Conservation (phyloP, 2,797 vertebrate genomes). For the Staurois parvus region DNA sequence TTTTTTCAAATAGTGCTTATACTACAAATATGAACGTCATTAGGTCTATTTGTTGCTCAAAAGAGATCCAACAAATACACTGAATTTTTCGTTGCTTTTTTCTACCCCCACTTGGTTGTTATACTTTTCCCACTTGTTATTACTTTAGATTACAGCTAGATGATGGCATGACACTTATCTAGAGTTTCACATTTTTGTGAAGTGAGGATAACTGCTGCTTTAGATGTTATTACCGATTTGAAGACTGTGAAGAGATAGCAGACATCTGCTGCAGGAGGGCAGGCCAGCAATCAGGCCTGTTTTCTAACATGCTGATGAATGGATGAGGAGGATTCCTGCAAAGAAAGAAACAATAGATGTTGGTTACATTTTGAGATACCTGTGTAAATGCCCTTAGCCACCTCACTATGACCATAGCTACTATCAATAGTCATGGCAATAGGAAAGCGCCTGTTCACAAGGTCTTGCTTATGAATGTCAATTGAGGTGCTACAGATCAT, state of each 20-base stretch:
- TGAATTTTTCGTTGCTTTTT: neutral
- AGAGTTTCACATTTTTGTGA: constrained; percentile 9
- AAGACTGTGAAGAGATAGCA: constrained; percentile 80
- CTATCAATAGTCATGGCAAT: neutral
- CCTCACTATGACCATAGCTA: neutral
- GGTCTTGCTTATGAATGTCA: neutral
- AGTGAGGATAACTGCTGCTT: neutral
- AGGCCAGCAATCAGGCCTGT: constrained; percentile 90
- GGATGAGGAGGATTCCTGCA: constrained; percentile 89
- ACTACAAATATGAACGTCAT: no score
- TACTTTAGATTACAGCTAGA: no score
- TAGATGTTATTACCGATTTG: constrained; percentile 79
- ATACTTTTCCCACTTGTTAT: neutral
- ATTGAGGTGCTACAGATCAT: no score
- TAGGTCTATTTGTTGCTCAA: no score
- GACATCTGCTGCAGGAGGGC: constrained; percentile 85
- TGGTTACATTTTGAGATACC: neutral
- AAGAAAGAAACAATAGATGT: constrained; percentile 60
- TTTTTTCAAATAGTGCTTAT: no score
- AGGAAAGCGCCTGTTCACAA: no score
- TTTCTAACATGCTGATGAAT: constrained; percentile 89
- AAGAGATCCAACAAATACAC: no score
- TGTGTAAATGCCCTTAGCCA: neutral
- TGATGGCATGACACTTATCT: neutral
- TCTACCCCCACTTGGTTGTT: neutral